Evolutionary conservation across 2,113 vertebrate species (phyloP).

Genomic region (Indicator maculatus): DNA sequence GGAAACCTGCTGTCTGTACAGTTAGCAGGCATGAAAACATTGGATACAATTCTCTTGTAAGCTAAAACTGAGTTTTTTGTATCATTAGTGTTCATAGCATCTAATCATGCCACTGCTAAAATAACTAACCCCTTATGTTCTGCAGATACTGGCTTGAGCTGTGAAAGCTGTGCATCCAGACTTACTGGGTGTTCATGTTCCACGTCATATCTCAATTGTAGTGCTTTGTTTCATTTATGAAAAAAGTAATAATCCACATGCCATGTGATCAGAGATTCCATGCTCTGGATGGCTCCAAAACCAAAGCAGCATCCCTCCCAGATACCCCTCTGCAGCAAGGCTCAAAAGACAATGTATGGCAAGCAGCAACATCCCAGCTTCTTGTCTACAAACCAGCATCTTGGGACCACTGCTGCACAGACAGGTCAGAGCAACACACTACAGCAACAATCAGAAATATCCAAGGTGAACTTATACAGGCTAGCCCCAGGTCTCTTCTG

Average conservation of each 20-base stretch:
- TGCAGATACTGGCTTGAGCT: background rate
- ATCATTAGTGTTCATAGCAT: constrained; percentile 37
- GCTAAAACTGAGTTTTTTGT: constrained; percentile 18
- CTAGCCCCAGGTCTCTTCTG: background rate
- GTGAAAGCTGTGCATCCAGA: fast-evolving
- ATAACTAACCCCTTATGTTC: constrained; percentile 17
- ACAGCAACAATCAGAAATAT: background rate
- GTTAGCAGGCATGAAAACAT: constrained; percentile 42
- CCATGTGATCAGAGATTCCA: background rate
- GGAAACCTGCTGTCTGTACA: constrained; percentile 41
- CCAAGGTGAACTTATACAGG: background rate
- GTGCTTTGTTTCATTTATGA: background rate
- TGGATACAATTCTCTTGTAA: background rate
- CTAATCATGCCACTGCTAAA: constrained; percentile 26
- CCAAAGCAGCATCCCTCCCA: background rate
- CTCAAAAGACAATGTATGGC: background rate
- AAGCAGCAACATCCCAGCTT: background rate
- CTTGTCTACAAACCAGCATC: background rate
- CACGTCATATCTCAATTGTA: background rate
- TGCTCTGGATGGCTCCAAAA: background rate
- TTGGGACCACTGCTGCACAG: background rate
- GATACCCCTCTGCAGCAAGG: background rate
- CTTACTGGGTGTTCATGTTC: background rate
- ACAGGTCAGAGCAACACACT: background rate
- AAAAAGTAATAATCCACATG: background rate